These are phyloP conservation scores for Eidolon helvum DNA, from an alignment of 2,113 vertebrate species.

Conservation along the genomic window DNA sequence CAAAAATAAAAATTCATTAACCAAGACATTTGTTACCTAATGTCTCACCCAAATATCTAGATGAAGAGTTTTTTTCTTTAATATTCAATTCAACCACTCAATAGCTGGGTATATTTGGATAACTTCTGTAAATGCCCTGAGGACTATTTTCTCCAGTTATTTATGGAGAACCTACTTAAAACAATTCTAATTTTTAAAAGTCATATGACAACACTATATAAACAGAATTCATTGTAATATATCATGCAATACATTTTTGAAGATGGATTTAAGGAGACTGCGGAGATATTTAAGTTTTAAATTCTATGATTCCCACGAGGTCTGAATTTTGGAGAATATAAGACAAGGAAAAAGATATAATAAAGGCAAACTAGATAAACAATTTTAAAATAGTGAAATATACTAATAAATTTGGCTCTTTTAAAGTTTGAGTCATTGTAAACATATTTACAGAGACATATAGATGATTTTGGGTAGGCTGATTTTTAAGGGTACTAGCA, in stretches of 20 bases:
- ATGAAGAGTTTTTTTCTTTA: background rate
- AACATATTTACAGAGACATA: background rate
- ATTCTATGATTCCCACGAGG: background rate
- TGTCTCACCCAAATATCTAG: background rate
- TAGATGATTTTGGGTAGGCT: background rate
- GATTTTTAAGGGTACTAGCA: background rate
- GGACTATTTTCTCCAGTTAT: background rate
- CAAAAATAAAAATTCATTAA: background rate
- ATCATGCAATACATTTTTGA: background rate
- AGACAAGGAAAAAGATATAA: background rate
- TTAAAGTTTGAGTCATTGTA: background rate
- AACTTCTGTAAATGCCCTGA: background rate
- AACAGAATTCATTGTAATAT: background rate
- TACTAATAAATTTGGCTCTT: background rate
- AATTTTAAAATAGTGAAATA: background rate
- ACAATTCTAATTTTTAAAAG: background rate
- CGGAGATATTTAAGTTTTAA: background rate
- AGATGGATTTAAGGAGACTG: background rate
- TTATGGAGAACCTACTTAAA: background rate
- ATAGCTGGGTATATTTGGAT: background rate
- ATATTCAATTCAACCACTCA: background rate
- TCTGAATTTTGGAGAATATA: background rate
- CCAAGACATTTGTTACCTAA: background rate
- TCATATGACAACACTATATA: background rate
- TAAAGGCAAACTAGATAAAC: background rate